Conservation (phyloP, 2,113 vertebrate species). For the Castor canadensis region DNA sequence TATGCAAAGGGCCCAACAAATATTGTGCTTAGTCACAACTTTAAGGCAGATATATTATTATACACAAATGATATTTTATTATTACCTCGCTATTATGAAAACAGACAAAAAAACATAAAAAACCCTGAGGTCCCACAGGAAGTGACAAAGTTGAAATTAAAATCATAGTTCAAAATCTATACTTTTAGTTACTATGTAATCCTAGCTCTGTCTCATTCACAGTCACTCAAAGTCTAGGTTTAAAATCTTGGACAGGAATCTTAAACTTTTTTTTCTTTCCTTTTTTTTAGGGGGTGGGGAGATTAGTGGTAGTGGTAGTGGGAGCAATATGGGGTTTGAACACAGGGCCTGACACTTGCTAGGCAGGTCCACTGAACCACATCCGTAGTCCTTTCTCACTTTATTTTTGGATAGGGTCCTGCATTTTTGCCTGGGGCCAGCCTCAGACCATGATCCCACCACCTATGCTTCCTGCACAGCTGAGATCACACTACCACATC, state of each 20-base stretch:
- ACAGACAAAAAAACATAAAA: neutral
- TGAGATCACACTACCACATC: too few species aligned
- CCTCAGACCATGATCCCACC: too few species aligned
- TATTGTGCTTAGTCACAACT: neutral
- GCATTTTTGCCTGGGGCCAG: too few species aligned
- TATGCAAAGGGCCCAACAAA: neutral
- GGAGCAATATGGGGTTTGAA: too few species aligned
- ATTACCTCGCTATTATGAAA: neutral
- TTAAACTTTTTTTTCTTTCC: too few species aligned
- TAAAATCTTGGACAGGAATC: neutral
- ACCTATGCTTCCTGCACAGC: too few species aligned
- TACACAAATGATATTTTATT: too few species aligned
- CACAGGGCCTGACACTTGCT: too few species aligned
- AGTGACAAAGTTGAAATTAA: neutral
- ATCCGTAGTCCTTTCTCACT: too few species aligned
- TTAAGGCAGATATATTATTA: neutral
- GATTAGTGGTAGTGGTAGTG: neutral
- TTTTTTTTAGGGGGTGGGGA: neutral
- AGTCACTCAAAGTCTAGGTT: conserved; percentile 2
- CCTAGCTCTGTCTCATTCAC: neutral
- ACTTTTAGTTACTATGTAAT: neutral
- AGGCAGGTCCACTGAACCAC: too few species aligned
- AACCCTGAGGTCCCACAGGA: neutral
- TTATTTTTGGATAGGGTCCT: too few species aligned
- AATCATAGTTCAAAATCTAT: conserved; percentile 17